These are phyloP conservation scores for Agonum fuliginosum DNA, from an alignment of 2,888 invertebrate species.

Conservation along the genomic window DNA sequence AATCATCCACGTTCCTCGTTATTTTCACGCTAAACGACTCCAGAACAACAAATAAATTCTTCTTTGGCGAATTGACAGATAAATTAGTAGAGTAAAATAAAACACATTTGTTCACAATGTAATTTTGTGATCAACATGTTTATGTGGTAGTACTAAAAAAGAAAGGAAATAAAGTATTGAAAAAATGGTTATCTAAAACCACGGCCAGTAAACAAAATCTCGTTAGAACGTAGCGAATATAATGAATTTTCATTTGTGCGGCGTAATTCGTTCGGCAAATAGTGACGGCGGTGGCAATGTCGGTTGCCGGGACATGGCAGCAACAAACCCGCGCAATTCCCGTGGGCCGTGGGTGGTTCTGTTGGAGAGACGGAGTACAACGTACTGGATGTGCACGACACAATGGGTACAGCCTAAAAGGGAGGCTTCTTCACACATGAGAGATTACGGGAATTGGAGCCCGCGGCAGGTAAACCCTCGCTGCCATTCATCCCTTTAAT, in stretches of 20 bases:
- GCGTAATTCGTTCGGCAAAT: slow-evolving; percentile 38
- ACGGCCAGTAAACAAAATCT: slow-evolving; percentile 26
- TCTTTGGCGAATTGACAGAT: too few species aligned
- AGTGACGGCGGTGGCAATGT: slow-evolving; percentile 10
- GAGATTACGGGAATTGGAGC: slow-evolving; percentile 53
- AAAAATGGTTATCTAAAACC: background rate
- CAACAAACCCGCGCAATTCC: slow-evolving; percentile 15
- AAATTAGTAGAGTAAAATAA: too few species aligned
- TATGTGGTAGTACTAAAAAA: too few species aligned
- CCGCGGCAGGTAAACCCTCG: slow-evolving; percentile 50
- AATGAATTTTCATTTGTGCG: slow-evolving; percentile 44
- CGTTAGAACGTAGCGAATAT: slow-evolving; percentile 16
- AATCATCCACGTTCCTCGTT: too few species aligned
- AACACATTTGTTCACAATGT: too few species aligned
- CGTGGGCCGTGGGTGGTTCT: background rate
- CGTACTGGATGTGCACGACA: slow-evolving; percentile 5
- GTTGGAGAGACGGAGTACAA: background rate
- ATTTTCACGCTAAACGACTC: too few species aligned
- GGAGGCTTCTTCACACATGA: slow-evolving; percentile 54
- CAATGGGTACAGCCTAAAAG: slow-evolving; percentile 46
- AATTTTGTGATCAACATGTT: too few species aligned
- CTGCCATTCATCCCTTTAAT: slow-evolving; percentile 56
- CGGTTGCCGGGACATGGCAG: background rate
- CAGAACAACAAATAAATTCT: too few species aligned
- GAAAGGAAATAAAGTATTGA: background rate